Evolutionary conservation across 1,140 invertebrate species (phyloP).

Genomic region (Charaxes varanes): DNA sequence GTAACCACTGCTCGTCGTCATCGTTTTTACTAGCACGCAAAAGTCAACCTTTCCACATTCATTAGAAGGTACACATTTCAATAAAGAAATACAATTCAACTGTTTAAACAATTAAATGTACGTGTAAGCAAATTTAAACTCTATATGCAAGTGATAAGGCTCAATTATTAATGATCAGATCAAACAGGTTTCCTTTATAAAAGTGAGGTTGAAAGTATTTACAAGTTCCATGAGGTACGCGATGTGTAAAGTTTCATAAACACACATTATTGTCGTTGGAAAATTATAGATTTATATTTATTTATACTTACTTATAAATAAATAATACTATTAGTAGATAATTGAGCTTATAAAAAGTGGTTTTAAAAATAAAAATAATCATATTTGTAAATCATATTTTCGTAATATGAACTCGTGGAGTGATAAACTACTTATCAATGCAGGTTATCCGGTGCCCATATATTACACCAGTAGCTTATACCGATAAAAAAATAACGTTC

Average conservation of each 20-base stretch:
- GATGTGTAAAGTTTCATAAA: slow-evolving; percentile 8
- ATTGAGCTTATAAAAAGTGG: too few species aligned
- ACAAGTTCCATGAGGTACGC: slow-evolving; percentile 21
- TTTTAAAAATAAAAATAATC: too few species aligned
- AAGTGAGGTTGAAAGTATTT: slow-evolving; percentile 27
- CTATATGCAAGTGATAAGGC: slow-evolving; percentile 11
- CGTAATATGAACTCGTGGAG: too few species aligned
- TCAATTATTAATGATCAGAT: slow-evolving; percentile 5
- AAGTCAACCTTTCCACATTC: slow-evolving; percentile 7
- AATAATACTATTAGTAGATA: too few species aligned
- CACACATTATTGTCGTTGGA: background rate
- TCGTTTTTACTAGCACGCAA: slow-evolving; percentile 9
- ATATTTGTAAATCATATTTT: too few species aligned
- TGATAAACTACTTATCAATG: too few species aligned
- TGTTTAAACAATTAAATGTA: slow-evolving; percentile 14
- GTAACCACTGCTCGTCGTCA: slow-evolving; percentile 27
- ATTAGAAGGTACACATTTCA: slow-evolving; percentile 1
- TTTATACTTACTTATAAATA: too few species aligned
- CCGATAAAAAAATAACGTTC: too few species aligned
- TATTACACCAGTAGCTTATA: too few species aligned
- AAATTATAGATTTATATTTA: too few species aligned
- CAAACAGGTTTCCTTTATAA: background rate
- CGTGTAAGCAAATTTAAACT: background rate
- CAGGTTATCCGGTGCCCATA: too few species aligned
- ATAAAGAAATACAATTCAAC: background rate